Percentiles rank a stretch among this genome's conserved stretches.
phyloP scores from a whole-genome alignment of 2,113 vertebrate genomes.

The Myiozetetes cayanensis region DNA sequence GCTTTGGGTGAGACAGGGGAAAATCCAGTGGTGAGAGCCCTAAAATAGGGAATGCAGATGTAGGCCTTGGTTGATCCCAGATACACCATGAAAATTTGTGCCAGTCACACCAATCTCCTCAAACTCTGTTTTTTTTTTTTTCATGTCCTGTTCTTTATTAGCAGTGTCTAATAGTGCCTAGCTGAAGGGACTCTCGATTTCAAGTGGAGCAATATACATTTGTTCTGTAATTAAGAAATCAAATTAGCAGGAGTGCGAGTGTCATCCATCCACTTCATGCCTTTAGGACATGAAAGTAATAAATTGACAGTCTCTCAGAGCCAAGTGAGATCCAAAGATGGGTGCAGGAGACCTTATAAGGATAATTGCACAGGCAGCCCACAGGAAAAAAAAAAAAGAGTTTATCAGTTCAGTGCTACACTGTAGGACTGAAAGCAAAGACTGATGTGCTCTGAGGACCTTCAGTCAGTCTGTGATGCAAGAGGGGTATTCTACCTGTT shows the following conservation, averaged over 20 bases:
- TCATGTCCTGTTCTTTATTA: not conserved
- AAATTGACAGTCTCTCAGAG: not conserved
- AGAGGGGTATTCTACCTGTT: not conserved
- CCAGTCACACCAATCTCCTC: not conserved
- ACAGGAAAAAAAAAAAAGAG: not conserved
- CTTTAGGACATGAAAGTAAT: conserved; percentile 41
- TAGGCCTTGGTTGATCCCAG: not conserved
- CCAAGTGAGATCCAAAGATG: not conserved
- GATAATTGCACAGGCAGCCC: not conserved
- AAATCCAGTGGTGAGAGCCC: not conserved
- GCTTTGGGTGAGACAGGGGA: not conserved
- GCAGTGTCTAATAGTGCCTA: not conserved
- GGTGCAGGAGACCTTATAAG: not conserved
- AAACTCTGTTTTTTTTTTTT: not conserved
- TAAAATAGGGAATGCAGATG: not conserved
- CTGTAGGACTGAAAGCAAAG: not conserved
- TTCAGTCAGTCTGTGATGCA: not conserved
- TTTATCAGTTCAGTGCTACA: not conserved
- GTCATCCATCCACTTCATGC: conserved; percentile 15
- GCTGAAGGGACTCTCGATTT: not conserved
- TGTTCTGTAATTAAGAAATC: conserved; percentile 57
- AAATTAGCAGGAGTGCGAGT: not conserved
- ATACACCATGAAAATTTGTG: not conserved
- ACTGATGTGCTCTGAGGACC: not conserved
- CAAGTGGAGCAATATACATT: not conserved